Conservation (phyloP, 2,113 vertebrate species). For the Nansenia antarctica region DNA sequence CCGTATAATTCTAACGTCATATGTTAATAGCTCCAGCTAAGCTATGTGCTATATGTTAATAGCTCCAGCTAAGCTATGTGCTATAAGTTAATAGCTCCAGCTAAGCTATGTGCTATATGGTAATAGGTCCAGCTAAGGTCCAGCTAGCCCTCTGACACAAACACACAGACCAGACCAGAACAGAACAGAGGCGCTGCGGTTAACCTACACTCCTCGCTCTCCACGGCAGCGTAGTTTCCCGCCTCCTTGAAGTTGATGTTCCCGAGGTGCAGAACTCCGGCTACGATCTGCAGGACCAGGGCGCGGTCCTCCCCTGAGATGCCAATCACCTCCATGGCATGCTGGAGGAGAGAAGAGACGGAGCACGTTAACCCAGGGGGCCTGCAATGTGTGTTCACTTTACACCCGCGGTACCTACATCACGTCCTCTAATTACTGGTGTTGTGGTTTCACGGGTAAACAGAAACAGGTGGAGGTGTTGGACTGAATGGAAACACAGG, state of each 20-base stretch:
- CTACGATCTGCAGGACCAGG: constrained; percentile 94
- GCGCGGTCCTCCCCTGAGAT: constrained; percentile 84
- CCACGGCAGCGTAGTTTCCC: constrained; percentile 94
- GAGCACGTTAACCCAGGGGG: constrained; percentile 27
- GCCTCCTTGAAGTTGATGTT: constrained; percentile 96
- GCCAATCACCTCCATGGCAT: constrained; percentile 96
- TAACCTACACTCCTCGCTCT: constrained; percentile 96
- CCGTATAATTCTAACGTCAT: too few species aligned
- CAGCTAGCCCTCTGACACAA: not conserved
- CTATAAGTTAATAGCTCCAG: too few species aligned
- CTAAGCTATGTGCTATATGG: too few species aligned
- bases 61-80: too few species aligned
- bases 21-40: too few species aligned
- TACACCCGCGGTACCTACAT: constrained; percentile 37
- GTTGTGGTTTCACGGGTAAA: constrained; percentile 56
- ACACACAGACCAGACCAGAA: not conserved
- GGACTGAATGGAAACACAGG: not conserved
- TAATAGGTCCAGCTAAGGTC: not conserved
- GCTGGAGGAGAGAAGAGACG: constrained; percentile 69
- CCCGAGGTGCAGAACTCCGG: constrained; percentile 91
- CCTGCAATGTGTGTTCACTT: constrained; percentile 27
- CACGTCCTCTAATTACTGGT: constrained; percentile 56
- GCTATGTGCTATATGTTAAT: too few species aligned
- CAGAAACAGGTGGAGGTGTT: constrained; percentile 57
- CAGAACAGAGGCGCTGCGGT: too few species aligned